Conservation (phyloP, 2,888 invertebrate species). For the Actias luna region DNA sequence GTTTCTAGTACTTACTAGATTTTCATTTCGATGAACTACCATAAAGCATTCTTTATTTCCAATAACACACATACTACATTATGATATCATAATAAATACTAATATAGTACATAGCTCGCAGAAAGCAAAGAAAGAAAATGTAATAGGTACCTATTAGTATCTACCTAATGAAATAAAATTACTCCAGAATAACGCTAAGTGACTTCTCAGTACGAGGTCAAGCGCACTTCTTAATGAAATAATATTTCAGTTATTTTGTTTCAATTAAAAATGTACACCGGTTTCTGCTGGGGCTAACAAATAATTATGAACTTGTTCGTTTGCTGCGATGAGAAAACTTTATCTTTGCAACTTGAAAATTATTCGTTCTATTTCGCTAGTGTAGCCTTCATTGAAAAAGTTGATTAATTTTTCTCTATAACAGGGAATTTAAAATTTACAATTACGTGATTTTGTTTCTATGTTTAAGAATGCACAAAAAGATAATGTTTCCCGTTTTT, state of each 20-base stretch:
- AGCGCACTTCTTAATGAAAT: slow-evolving; percentile 43
- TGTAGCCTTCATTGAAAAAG: neutral
- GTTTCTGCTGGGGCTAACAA: slow-evolving; percentile 56
- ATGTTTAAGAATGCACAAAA: neutral
- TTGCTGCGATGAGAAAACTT: slow-evolving; percentile 67
- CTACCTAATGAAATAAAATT: neutral
- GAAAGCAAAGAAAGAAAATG: too few species aligned
- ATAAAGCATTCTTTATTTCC: too few species aligned
- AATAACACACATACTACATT: too few species aligned
- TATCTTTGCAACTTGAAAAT: slow-evolving; percentile 46
- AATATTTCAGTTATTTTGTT: slow-evolving; percentile 61
- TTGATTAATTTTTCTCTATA: neutral
- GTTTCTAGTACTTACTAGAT: too few species aligned
- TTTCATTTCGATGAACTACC: too few species aligned
- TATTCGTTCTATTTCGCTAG: slow-evolving; percentile 34
- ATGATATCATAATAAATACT: neutral
- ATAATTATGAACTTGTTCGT: slow-evolving; percentile 69
- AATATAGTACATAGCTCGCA: neutral
- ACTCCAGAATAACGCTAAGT: slow-evolving; percentile 36
- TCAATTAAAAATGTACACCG: slow-evolving; percentile 63
- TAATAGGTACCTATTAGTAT: neutral
- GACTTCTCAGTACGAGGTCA: slow-evolving; percentile 54
- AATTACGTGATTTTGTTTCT: neutral
- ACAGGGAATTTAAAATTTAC: neutral
- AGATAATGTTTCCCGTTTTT: neutral